Percentiles rank a stretch among this genome's conserved stretches.
Evolutionary conservation across 2,797 vertebrate genomes (phyloP).

Genomic region (Remorina albescens): DNA sequence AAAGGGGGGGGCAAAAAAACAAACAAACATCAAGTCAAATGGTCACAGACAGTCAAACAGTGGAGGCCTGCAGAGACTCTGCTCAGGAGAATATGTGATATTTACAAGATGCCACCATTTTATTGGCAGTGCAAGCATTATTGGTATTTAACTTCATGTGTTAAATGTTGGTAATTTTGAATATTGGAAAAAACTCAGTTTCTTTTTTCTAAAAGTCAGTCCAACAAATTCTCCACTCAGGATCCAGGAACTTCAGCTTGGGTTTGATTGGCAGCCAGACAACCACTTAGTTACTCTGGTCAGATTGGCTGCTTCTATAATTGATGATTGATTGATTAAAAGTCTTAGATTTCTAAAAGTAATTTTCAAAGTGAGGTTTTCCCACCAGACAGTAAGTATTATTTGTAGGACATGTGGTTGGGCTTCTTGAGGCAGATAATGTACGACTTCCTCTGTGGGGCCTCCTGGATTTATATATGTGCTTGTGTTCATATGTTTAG

Average conservation of each 20-base stretch:
- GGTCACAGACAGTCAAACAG: constrained; percentile 20
- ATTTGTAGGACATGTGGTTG: no score
- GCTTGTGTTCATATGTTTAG: no score
- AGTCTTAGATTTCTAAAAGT: no score
- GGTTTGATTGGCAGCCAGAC: not conserved
- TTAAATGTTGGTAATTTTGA: not conserved
- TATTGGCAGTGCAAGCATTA: not conserved
- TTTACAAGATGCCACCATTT: not conserved
- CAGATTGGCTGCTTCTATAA: not conserved
- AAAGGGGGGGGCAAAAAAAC: no score
- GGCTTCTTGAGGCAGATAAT: no score
- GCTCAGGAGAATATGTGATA: constrained; percentile 13
- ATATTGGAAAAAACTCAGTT: not conserved
- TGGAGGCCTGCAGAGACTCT: not conserved
- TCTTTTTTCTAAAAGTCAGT: not conserved
- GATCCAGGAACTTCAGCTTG: not conserved
- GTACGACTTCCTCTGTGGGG: no score
- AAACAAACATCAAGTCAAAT: constrained; percentile 8
- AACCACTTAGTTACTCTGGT: no score
- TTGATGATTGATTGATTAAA: no score
- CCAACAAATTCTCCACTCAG: not conserved
- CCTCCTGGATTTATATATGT: no score
- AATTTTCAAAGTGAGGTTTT: no score
- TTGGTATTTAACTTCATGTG: not conserved
- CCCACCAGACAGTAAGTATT: no score